Percentiles rank a stretch among this genome's conserved stretches.
Conservation (phyloP, 2,797 vertebrate species). For the Melanotaenia pygmaea region DNA sequence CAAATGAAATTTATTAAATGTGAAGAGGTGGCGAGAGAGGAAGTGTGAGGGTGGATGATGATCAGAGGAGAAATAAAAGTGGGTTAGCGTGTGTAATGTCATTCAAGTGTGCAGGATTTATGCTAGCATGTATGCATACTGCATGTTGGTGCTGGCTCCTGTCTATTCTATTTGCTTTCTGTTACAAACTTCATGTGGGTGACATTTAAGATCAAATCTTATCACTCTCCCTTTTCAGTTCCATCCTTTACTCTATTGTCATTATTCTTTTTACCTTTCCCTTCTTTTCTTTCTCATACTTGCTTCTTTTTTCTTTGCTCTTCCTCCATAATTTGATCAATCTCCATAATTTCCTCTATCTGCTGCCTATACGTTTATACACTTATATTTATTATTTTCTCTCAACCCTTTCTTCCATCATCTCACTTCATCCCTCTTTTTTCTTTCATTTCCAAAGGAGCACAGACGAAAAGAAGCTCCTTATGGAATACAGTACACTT, state of each 20-base stretch:
- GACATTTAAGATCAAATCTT: slow-evolving; percentile 13
- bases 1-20: slow-evolving; percentile 13
- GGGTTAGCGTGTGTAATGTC: background rate
- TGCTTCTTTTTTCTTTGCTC: background rate
- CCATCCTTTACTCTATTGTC: background rate
- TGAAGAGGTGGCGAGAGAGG: slow-evolving; percentile 11
- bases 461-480: slow-evolving; percentile 18
- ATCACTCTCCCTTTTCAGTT: background rate
- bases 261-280: background rate
- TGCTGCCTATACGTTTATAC: background rate
- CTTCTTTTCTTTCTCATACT: background rate
- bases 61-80: slow-evolving; percentile 24
- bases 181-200: slow-evolving; percentile 1
- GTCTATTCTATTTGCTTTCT: slow-evolving; percentile 14
- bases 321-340: slow-evolving; percentile 2
- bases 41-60: slow-evolving; percentile 11
- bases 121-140: background rate
- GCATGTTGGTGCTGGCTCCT: slow-evolving; percentile 6
- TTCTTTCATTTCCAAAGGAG: slow-evolving; percentile 1
- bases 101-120: slow-evolving; percentile 3
- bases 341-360: too few relatives aligned
- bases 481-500: slow-evolving; percentile 22
- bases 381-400: slow-evolving; percentile 14
- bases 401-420: slow-evolving; percentile 2
- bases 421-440: background rate